These are phyloP conservation scores for Drosophila nebulosa DNA, from an alignment of 1,140 invertebrate genomes.

Conservation along the genomic window DNA sequence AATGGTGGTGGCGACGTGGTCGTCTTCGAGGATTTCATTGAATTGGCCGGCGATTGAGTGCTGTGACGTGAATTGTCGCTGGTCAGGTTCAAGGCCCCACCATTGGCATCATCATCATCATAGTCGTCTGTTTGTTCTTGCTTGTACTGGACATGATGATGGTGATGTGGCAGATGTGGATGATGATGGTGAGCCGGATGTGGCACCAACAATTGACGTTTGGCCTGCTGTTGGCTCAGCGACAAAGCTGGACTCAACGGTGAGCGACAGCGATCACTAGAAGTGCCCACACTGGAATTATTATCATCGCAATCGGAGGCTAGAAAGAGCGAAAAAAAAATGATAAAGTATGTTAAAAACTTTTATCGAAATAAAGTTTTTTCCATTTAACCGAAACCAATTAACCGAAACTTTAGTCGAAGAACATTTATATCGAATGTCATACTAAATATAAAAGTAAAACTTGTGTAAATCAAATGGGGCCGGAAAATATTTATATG, in stretches of 20 bases:
- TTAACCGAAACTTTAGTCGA: no score
- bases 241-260: conserved; percentile 59
- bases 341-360: not conserved
- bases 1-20: conserved; percentile 24
- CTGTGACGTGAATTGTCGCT: conserved; percentile 78
- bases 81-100: conserved; percentile 72
- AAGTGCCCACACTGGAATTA: conserved; percentile 73
- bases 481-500: no score
- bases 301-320: conserved; percentile 78
- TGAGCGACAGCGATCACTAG: conserved; percentile 74
- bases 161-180: conserved; percentile 17
- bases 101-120: conserved; percentile 66
- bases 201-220: conserved; percentile 56
- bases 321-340: conserved; percentile 10
- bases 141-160: conserved; percentile 52
- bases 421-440: no score
- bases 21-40: conserved; percentile 48
- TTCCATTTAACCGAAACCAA: no score
- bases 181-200: conserved; percentile 55
- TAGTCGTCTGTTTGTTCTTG: conserved; percentile 54
- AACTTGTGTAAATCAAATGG: no score
- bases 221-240: conserved; percentile 61
- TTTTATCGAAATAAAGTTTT: no score
- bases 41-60: conserved; percentile 67
- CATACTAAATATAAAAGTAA: no score